These are phyloP conservation scores for Tetropium fuscum DNA, from an alignment of 2,888 invertebrate species.

Conservation along the genomic window DNA sequence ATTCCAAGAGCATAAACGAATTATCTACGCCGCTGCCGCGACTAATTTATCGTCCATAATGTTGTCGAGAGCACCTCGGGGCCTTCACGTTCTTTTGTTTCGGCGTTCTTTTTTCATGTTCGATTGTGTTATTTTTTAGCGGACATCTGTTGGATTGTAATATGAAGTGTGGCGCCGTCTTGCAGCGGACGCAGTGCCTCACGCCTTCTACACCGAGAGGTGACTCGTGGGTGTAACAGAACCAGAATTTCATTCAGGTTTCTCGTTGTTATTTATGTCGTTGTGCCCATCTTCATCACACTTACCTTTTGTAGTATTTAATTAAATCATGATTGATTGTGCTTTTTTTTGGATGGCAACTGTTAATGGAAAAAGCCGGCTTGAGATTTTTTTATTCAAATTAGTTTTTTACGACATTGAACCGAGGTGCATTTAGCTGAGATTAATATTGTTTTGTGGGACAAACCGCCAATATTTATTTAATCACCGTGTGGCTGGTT, in stretches of 20 bases:
- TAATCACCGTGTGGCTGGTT: not conserved
- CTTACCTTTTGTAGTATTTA: slow-evolving; percentile 43
- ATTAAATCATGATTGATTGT: slow-evolving; percentile 44
- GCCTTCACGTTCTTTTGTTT: slow-evolving; percentile 22
- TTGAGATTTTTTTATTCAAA: slow-evolving; percentile 32
- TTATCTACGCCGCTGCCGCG: slow-evolving; percentile 13
- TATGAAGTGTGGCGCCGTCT: slow-evolving; percentile 45
- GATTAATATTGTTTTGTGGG: slow-evolving; percentile 2
- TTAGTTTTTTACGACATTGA: slow-evolving; percentile 31
- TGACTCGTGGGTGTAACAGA: slow-evolving; percentile 56
- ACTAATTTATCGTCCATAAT: slow-evolving; percentile 20
- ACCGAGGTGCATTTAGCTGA: not conserved
- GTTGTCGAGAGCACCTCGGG: slow-evolving; percentile 15
- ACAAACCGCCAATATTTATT: slow-evolving; percentile 1
- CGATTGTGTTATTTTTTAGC: slow-evolving; percentile 45
- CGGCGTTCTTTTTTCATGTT: slow-evolving; percentile 24
- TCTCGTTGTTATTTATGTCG: slow-evolving; percentile 57
- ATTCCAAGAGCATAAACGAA: slow-evolving; percentile 6
- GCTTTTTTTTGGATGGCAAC: slow-evolving; percentile 33
- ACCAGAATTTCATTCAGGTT: slow-evolving; percentile 60
- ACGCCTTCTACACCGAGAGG: slow-evolving; percentile 40
- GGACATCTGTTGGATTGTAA: slow-evolving; percentile 49
- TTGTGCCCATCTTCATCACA: slow-evolving; percentile 49
- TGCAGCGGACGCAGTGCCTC: slow-evolving; percentile 15
- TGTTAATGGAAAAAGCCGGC: slow-evolving; percentile 33